Evolutionary conservation across 2,888 invertebrate species (phyloP), one percentile per base, ranked within the genome.

Genomic region (Idaea aversata): DNA sequence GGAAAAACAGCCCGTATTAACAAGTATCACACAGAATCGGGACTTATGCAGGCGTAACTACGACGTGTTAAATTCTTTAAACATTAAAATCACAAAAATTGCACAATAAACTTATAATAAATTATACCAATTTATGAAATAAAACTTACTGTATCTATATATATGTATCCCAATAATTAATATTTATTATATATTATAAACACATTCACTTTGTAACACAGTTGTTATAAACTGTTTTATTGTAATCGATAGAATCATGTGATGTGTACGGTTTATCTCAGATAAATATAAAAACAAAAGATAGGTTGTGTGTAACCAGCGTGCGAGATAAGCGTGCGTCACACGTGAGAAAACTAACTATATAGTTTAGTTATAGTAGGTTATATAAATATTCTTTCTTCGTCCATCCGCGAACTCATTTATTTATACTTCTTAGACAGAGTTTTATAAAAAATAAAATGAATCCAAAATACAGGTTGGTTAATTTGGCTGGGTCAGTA

Each of bases 271-370:
- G 47, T 47, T 13, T 47, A 25, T 47, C 7, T 47, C 47, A 13
- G 47, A 47, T 47, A 47, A 47, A 47, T 47, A 47, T 47, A 47
- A 47, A 47, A 47, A 47, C 47, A 47, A 47, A 47, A 47, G 47
- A 47, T 47, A 47, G 47, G 2, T 6, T 47, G 47, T 47, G 10
- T 4, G 47, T 47, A 10, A 10, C 36, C 47, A 13, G 47, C 47
- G 47, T 4, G 10, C 13, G 47, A 7, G 47, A 36, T 36, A 5
- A 47, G 10, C 47, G 10, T 47, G 47, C 10, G 47, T 47, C 47
- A 47, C 47, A 47, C 47, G 7, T 47, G 7, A 47, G 13, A 10
- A 10, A 13, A 47, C 10, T 47, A 10, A 7, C 47, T 47, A 47
- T 47, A 47, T 13, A 7, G 7, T 47, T 36, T 36, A 5, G 10